Conservation (phyloP, 92 coral and sea anemone genomes). For the Galaxea fascicularis region DNA sequence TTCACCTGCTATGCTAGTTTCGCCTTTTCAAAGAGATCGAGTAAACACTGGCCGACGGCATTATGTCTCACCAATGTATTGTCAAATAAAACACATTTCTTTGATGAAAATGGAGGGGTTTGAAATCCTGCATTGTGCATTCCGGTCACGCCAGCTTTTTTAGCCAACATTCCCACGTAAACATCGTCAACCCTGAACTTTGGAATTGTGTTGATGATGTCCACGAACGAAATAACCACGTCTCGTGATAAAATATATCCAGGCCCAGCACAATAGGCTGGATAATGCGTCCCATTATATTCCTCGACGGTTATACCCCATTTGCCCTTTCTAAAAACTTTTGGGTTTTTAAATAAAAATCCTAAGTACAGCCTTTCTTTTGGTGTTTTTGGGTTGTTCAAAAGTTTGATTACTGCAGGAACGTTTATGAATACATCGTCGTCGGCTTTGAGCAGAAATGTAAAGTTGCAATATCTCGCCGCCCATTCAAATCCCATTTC, state of each 20-base stretch:
- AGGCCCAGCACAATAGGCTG: conserved; percentile 42
- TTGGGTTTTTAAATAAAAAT: neutral
- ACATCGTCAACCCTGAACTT: conserved; percentile 41
- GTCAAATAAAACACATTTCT: conserved; percentile 9
- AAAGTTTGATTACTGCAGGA: conserved; percentile 5
- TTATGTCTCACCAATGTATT: conserved; percentile 35
- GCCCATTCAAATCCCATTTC: conserved; percentile 58
- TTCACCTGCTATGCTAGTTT: conserved; percentile 19
- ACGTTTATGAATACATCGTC: conserved; percentile 45
- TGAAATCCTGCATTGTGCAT: conserved; percentile 24
- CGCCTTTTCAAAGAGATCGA: conserved; percentile 24
- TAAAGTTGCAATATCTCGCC: conserved; percentile 26
- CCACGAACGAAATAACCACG: conserved; percentile 25
- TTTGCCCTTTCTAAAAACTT: conserved; percentile 21
- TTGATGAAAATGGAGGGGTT: conserved; percentile 27
- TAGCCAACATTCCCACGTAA: conserved; percentile 45
- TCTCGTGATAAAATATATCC: conserved; percentile 37
- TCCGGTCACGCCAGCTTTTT: conserved; percentile 11
- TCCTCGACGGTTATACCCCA: conserved; percentile 29
- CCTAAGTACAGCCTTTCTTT: conserved; percentile 16
- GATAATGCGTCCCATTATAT: conserved; percentile 27
- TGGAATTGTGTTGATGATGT: conserved; percentile 17
- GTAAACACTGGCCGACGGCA: conserved; percentile 30
- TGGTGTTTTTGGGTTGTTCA: conserved; percentile 15
- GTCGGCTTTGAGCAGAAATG: conserved; percentile 41